A percentile compares a stretch with the other conserved stretches of the same genome.
These are phyloP conservation scores for Maniola jurtina DNA, from an alignment of 1,140 invertebrate species.

Conservation along the genomic window DNA sequence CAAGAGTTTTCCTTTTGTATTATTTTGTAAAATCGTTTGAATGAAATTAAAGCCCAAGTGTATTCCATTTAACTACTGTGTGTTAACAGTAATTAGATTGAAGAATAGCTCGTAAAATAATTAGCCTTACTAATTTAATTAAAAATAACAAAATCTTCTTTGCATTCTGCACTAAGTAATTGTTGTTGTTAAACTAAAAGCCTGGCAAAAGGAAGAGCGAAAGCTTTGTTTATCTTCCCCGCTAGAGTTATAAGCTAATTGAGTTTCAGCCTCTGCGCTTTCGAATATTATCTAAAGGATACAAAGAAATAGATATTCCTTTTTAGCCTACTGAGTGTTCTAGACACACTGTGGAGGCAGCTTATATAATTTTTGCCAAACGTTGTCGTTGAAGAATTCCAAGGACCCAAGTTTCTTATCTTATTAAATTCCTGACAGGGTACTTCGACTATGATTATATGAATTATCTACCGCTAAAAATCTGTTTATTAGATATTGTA, in stretches of 20 bases:
- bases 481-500: no score
- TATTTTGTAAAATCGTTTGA: not conserved
- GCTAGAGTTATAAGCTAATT: conserved; percentile 19
- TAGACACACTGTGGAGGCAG: no score
- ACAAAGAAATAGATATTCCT: not conserved
- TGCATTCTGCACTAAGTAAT: not conserved
- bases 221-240: conserved; percentile 18
- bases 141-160: not conserved
- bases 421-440: conserved; percentile 18
- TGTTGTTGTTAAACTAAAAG: conserved; percentile 3
- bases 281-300: not conserved
- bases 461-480: not conserved
- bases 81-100: no score
- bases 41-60: no score
- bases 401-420: conserved; percentile 3
- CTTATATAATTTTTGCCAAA: conserved; percentile 3
- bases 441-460: not conserved
- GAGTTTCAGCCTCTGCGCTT: conserved; percentile 14
- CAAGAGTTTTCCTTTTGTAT: not conserved
- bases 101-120: no score
- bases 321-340: not conserved
- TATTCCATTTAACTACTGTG: no score
- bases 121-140: not conserved
- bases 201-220: not conserved
- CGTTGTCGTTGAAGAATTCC: conserved; percentile 7